Conservation (phyloP, 1,140 invertebrate genomes). For the Catajapyx aquilonaris region DNA sequence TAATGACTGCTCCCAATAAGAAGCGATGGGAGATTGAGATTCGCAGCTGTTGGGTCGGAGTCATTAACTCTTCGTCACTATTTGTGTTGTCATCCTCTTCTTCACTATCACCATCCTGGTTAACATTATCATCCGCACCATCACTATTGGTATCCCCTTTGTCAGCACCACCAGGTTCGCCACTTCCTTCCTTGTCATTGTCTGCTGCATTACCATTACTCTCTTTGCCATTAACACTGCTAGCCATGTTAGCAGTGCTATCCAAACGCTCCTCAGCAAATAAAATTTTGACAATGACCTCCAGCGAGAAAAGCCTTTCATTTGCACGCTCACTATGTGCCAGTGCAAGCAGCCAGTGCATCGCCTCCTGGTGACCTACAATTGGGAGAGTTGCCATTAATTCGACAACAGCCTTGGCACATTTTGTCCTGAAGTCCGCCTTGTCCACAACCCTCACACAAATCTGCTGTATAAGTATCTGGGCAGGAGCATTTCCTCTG, state of each 20-base stretch:
- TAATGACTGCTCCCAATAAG: conserved; percentile 26
- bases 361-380: conserved; percentile 16
- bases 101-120: background rate
- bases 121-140: background rate
- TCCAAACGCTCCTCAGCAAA: conserved; percentile 16
- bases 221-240: conserved; percentile 6
- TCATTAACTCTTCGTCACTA: conserved; percentile 7
- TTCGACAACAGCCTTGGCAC: conserved; percentile 25
- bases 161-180: background rate
- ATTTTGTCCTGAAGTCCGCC: conserved; percentile 29
- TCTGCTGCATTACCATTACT: conserved; percentile 1
- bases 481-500: conserved; percentile 18
- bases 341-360: conserved; percentile 28
- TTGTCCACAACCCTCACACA: conserved; percentile 32
- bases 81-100: conserved; percentile 9
- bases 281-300: conserved; percentile 29
- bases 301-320: conserved; percentile 29
- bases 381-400: conserved; percentile 23
- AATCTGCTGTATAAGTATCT: conserved; percentile 31
- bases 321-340: conserved; percentile 25
- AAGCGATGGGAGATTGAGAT: conserved; percentile 18
- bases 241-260: no score
- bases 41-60: conserved; percentile 7
- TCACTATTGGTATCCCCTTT: background rate
- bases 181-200: background rate